phyloP scores from a whole-genome alignment of 2,888 invertebrate genomes.

The Diarsia brunnea region DNA sequence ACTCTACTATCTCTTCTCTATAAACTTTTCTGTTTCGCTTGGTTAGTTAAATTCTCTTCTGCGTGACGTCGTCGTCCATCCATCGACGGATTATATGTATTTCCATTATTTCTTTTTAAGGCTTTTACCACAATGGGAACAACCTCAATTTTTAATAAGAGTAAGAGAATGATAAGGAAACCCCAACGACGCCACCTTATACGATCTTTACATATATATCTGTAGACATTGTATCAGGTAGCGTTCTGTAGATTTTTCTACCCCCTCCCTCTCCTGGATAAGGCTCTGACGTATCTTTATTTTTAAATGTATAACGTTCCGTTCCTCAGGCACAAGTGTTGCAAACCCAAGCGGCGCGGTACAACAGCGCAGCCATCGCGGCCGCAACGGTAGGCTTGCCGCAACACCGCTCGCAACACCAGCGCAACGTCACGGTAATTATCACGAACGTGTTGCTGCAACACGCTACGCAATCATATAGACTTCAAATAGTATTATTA shows the following conservation, averaged over 20 bases:
- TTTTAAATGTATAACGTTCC: neutral
- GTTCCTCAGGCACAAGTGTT: slow-evolving; percentile 84
- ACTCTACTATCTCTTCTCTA: neutral
- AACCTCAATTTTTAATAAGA: neutral
- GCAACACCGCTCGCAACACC: slow-evolving; percentile 85
- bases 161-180: no score
- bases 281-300: neutral
- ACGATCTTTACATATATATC: no score
- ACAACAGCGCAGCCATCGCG: slow-evolving; percentile 84
- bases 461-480: slow-evolving; percentile 1
- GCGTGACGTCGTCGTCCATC: neutral
- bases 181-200: no score
- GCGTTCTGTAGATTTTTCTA: neutral
- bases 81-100: no score
- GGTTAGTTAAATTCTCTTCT: neutral
- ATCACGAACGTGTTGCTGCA: slow-evolving; percentile 28
- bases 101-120: neutral
- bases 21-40: neutral
- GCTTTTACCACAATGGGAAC: neutral
- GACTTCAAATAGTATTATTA: neutral
- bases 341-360: slow-evolving; percentile 87
- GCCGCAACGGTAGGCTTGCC: slow-evolving; percentile 82
- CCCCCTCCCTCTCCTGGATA: neutral
- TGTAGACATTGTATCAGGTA: neutral
- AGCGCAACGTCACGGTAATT: slow-evolving; percentile 84